Conservation (phyloP, 2,888 invertebrate genomes). For the Trichopria drosophilae region DNA sequence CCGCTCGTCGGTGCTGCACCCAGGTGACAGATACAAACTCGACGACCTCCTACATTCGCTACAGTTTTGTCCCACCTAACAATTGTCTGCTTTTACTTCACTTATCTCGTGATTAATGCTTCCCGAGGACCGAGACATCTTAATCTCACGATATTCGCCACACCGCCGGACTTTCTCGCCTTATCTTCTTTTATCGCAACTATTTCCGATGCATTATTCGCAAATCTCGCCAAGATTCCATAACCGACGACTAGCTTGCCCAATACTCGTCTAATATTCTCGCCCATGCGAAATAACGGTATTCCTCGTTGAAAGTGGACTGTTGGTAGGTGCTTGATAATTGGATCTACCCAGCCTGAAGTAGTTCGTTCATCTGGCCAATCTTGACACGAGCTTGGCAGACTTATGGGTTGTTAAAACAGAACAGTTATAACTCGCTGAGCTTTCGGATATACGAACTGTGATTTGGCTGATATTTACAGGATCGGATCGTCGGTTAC, state of each 20-base stretch:
- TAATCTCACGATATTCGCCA: slow-evolving; percentile 41
- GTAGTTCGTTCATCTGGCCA: slow-evolving; percentile 13
- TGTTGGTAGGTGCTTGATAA: slow-evolving; percentile 18
- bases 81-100: slow-evolving; percentile 33
- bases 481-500: too few species aligned
- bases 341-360: slow-evolving; percentile 15
- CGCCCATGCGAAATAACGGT: too few species aligned
- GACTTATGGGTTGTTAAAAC: slow-evolving; percentile 30
- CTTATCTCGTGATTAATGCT: slow-evolving; percentile 47
- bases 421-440: slow-evolving; percentile 24
- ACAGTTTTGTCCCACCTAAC: slow-evolving; percentile 24
- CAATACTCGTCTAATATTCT: slow-evolving; percentile 8
- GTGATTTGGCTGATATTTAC: too few species aligned
- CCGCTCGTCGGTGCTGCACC: slow-evolving; percentile 14
- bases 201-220: slow-evolving; percentile 1
- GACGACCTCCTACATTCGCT: slow-evolving; percentile 27
- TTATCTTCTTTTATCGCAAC: slow-evolving; percentile 3
- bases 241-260: background rate
- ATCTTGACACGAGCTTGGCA: slow-evolving; percentile 24
- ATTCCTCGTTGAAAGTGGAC: too few species aligned
- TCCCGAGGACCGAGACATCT: slow-evolving; percentile 43
- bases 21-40: slow-evolving; percentile 33
- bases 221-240: background rate
- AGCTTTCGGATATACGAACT: too few species aligned
- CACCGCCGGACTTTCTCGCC: slow-evolving; percentile 13